Base-by-base conservation (phyloP, 2,113 vertebrate genomes). In the Dermatemys mawii region DNA sequence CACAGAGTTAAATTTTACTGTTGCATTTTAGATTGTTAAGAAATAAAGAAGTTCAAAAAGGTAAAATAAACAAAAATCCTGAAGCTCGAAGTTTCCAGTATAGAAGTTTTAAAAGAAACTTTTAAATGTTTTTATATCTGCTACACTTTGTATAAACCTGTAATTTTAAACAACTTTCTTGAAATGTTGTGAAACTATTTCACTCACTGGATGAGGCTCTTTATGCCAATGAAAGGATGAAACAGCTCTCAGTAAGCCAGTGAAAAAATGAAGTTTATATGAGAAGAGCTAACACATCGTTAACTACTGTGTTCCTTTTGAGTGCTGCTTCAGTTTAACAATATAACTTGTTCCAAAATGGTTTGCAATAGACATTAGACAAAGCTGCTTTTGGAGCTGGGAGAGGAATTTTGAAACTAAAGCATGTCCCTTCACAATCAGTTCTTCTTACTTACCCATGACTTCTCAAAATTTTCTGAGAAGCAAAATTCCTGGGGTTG, bases 361-460 rank as follows among this genome's bases (percentile, higher is more conserved):
- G n/a, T 67, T n/a, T 73, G 21, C 73, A 35, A 60, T 90, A 41
- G 46, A 48, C 84, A 70, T 63, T 87, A 88, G 17, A 54, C 48
- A 88, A 87, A 67, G 14, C 46, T 88, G 27, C n/a, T 92, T 38
- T 70, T 84, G 87, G 89, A 85, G 7, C 88, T 76, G 78, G 27
- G 46, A 88, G 51, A 86, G 53, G 63, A 76, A 44, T 19, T 60
- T 11, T 89, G 63, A 80, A 97, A 81, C 4, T 35, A 81, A 93
- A 91, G 4, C 70, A 63, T 95, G 35, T 48, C 51, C 53, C 73
- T 83, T 91, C 22, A 21, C 32, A n/a, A 38, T 81, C 50, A 84
- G 41, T 95, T 97, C n/a, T 95, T 97, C 92, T 82, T 17, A 88
- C 2, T 53, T 92, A 29, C 5, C 84, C 55, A 5, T 90, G 53